These are phyloP conservation scores for Muscina levida DNA, from an alignment of 2,888 invertebrate species.

Conservation along the genomic window DNA sequence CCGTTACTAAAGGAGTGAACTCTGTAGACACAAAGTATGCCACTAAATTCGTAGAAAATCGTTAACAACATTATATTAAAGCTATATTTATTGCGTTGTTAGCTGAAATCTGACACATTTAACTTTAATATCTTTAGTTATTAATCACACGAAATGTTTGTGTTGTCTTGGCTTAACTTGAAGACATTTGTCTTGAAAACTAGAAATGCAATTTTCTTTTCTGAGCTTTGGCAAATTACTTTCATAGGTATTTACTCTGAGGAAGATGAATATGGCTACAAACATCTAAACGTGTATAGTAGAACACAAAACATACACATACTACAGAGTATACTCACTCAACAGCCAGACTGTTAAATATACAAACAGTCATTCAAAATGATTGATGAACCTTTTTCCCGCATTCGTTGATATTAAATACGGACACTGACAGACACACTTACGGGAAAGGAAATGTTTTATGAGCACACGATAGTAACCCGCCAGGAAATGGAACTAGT, in stretches of 20 bases:
- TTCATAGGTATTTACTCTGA: constrained; percentile 49
- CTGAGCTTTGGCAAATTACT: constrained; percentile 59
- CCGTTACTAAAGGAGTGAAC: neutral
- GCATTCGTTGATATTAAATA: neutral
- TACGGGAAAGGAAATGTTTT: neutral
- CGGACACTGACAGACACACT: neutral
- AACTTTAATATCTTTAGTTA: constrained; percentile 53
- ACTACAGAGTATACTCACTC: constrained; percentile 6
- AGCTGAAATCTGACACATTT: neutral
- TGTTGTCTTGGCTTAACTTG: constrained; percentile 12
- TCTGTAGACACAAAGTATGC: neutral
- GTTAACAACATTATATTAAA: constrained; percentile 5
- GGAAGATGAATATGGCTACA: too few species aligned
- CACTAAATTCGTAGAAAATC: neutral
- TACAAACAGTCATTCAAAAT: constrained; percentile 63
- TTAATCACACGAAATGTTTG: constrained; percentile 54
- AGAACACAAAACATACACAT: constrained; percentile 35
- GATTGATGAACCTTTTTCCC: constrained; percentile 57
- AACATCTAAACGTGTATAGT: neutral
- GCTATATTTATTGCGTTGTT: neutral
- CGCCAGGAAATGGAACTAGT: too few species aligned
- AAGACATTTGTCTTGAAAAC: constrained; percentile 52
- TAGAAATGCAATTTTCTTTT: constrained; percentile 52
- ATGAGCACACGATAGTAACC: too few species aligned
- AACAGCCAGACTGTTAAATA: constrained; percentile 56